Conservation (phyloP, 2,113 vertebrate genomes). For the Suricata suricatta region DNA sequence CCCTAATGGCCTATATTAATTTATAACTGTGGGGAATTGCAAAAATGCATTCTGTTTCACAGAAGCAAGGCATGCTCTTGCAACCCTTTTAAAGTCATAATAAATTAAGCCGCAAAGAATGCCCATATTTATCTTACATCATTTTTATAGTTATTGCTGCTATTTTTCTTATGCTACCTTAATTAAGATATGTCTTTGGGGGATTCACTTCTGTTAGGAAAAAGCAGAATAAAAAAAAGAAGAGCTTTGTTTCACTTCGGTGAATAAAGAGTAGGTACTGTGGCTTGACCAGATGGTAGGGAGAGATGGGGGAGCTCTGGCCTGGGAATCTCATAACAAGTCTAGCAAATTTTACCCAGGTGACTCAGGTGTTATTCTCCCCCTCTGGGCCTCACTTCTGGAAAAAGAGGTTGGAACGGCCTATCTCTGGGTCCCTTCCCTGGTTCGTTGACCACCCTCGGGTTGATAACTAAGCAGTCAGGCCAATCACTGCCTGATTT, state of each 20-base stretch:
- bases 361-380: background rate
- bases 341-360: background rate
- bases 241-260: conserved; percentile 45
- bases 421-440: background rate
- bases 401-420: background rate
- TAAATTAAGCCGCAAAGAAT: conserved; percentile 81
- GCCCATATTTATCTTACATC: conserved; percentile 81
- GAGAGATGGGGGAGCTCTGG: background rate
- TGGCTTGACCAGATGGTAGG: conserved; percentile 22
- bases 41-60: conserved; percentile 78
- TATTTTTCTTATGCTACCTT: conserved; percentile 64
- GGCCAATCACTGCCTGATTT: background rate
- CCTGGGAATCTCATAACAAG: background rate
- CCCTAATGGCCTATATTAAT: conserved; percentile 78
- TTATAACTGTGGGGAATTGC: conserved; percentile 81
- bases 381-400: background rate
- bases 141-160: conserved; percentile 84
- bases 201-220: conserved; percentile 36
- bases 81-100: conserved; percentile 80
- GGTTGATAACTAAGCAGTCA: conserved; percentile 38
- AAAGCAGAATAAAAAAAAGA: background rate
- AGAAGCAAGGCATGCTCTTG: conserved; percentile 80
- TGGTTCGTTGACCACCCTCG: background rate
- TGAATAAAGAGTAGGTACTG: conserved; percentile 10
- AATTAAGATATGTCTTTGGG: conserved; percentile 71